These are phyloP conservation scores for Melipona beecheii DNA, from an alignment of 2,888 invertebrate species.

Conservation along the genomic window DNA sequence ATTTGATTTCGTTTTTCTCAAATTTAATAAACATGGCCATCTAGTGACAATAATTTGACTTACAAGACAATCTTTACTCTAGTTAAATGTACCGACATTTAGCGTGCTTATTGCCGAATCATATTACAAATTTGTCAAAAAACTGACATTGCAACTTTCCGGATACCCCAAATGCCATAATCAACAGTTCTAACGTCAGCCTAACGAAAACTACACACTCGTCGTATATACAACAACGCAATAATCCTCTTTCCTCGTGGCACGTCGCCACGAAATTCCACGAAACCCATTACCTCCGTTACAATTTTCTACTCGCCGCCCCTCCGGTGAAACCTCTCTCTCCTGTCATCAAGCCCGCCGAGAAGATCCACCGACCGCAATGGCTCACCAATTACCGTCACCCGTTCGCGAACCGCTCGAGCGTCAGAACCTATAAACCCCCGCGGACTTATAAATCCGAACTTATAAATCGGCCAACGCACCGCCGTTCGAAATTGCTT, in stretches of 20 bases:
- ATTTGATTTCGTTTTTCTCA: not conserved
- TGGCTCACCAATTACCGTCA: slow-evolving; percentile 24
- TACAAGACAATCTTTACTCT: no score
- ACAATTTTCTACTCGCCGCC: not conserved
- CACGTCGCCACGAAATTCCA: not conserved
- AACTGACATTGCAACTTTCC: no score
- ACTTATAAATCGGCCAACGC: slow-evolving; percentile 30
- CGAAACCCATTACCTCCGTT: not conserved
- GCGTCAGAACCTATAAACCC: slow-evolving; percentile 12
- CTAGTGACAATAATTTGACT: no score
- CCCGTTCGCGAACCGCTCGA: slow-evolving; percentile 9
- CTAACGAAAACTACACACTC: no score
- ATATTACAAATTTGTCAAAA: no score
- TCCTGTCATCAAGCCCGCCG: not conserved
- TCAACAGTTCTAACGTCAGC: not conserved
- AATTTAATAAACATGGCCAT: no score
- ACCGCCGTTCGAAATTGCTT: slow-evolving; percentile 4
- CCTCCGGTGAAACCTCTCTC: not conserved
- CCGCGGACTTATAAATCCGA: slow-evolving; percentile 21
- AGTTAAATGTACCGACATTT: no score
- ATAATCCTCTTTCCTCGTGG: not conserved
- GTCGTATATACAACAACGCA: not conserved
- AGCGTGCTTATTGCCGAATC: no score
- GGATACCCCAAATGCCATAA: no score
- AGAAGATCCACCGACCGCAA: not conserved